These are phyloP conservation scores for Xestoiulus laeticollis DNA, from an alignment of 2,888 invertebrate genomes.

Conservation along the genomic window DNA sequence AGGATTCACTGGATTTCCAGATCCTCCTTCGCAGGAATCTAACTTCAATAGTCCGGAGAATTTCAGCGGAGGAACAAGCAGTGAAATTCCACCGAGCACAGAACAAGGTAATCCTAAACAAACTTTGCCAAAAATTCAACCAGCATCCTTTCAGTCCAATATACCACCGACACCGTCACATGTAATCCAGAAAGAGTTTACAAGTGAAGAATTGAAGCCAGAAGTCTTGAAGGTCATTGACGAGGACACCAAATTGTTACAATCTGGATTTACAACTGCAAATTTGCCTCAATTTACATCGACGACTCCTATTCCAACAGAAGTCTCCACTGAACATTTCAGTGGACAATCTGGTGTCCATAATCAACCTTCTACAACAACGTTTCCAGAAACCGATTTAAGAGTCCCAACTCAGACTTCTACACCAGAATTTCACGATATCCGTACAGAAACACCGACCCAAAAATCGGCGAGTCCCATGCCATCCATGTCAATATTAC, in stretches of 20 bases:
- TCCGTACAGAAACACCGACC: background rate
- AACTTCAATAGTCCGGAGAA: background rate
- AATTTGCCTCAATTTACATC: too few relatives aligned
- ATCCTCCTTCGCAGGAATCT: background rate
- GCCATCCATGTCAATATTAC: background rate
- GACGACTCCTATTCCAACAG: background rate
- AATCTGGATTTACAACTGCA: background rate
- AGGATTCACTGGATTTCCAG: background rate
- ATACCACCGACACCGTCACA: background rate
- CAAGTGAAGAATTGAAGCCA: conserved; percentile 2
- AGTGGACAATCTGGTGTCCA: background rate
- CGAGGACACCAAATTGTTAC: background rate
- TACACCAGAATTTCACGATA: background rate
- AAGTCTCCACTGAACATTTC: background rate
- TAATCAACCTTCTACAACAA: background rate
- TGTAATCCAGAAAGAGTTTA: background rate
- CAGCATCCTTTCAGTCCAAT: background rate
- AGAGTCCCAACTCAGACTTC: background rate
- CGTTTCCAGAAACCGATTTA: background rate
- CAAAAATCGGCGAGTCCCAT: background rate
- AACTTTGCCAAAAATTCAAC: background rate
- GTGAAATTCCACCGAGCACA: background rate
- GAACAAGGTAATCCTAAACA: background rate
- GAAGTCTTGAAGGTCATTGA: background rate
- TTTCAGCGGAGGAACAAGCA: conserved; percentile 2